Conservation (phyloP, 2,797 vertebrate species). For the Momotus momota region DNA sequence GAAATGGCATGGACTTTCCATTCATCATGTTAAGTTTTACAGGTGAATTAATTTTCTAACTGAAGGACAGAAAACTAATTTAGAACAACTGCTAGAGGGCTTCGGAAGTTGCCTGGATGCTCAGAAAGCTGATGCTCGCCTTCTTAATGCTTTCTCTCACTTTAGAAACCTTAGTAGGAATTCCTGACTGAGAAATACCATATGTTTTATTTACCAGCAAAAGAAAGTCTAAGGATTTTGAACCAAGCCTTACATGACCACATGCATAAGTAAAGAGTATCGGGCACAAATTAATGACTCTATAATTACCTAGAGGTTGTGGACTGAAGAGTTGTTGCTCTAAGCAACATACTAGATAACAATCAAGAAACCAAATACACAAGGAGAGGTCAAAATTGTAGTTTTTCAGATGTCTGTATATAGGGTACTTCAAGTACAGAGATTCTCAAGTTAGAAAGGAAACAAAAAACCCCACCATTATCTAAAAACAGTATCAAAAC, state of each 20-base stretch:
- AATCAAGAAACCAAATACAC: neutral
- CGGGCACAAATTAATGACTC: neutral
- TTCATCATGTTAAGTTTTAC: neutral
- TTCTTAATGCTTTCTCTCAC: neutral
- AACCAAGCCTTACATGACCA: neutral
- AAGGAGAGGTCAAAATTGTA: neutral
- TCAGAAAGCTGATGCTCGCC: neutral
- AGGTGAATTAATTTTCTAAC: neutral
- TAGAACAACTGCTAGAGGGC: neutral
- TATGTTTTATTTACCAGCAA: neutral
- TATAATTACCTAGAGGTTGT: neutral
- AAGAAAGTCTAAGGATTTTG: neutral
- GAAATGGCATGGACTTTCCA: neutral
- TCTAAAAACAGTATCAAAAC: too few species aligned
- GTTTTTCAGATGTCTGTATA: neutral
- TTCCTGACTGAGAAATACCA: neutral
- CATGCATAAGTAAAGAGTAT: neutral
- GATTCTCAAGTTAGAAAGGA: neutral
- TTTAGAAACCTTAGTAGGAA: neutral
- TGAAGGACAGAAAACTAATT: neutral
- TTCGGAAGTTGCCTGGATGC: neutral
- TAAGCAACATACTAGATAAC: neutral
- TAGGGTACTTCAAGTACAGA: neutral
- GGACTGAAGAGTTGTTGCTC: neutral
- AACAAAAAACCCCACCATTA: neutral